Evolutionary conservation across 1,140 invertebrate genomes (phyloP), one percentile per base, ranked within the genome.

Genomic region (Arctopsyche grandis): DNA sequence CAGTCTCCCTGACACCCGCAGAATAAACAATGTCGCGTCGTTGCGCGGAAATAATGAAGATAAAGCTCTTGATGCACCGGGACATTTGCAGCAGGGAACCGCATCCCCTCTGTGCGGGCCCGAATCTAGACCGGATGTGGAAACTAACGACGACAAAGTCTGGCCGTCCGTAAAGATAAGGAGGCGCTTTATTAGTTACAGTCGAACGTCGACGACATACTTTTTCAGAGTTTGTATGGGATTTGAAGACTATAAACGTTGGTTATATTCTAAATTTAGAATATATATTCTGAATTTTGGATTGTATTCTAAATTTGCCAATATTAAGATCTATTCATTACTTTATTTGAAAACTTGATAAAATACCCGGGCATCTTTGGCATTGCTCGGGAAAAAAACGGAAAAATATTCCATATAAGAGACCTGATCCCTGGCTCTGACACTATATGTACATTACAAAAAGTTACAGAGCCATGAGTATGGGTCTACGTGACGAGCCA

Each of bases 91-190:
- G 48, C 12, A 4, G 10, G 1, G 10, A 12, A 52, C 1, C n/a
- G n/a, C n/a, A n/a, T n/a, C 16, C 12, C 16, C 48, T 12, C 16
- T 52, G 1, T 52, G 3, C 48, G 48, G 12, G 10, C 1, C 29
- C 29, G 29, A 38, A 38, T 38, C 29, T 7, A 38, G 29, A 38
- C 29, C 29, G 29, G 29, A 52, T 52, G 48, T 12, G 48, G 48
- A 52, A 52, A 52, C 48, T 52, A 52, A 52, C 48, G 48, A 52
- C 48, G 48, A 52, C 48, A 52, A 52, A 52, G 48, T 52, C 48
- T 52, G 48, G 12, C 16, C 16, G 10, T 16, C 12, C 48, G 48
- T 16, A 10, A 52, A 52, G 48, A 52, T 52, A 52, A 52, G 12
- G 16, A 52, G 16, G 48, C 16, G 16, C 48, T 52, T 52, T 52